These are phyloP conservation scores for Pitta sordida DNA, from an alignment of 2,113 vertebrate species.

Conservation along the genomic window DNA sequence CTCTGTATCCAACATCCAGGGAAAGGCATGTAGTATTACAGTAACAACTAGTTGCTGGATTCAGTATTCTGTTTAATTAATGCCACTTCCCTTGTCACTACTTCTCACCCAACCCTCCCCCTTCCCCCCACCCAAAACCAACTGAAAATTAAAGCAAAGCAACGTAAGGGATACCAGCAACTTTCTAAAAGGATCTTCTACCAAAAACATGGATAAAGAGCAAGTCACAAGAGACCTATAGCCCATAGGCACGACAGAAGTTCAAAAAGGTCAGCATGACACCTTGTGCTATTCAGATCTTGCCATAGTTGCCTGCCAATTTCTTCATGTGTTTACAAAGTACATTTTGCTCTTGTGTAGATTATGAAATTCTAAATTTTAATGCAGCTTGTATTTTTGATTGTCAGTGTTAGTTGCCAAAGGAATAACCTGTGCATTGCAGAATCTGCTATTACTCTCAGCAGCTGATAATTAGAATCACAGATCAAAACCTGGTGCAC, in stretches of 20 bases:
- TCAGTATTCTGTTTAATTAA: not conserved
- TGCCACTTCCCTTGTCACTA: not conserved
- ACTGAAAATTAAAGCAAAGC: not conserved
- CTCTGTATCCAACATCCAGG: not conserved
- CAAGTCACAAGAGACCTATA: not conserved
- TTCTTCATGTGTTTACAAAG: not conserved
- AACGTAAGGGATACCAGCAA: not conserved
- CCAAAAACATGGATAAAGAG: not conserved
- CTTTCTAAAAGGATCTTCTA: not conserved
- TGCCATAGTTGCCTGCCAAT: not conserved
- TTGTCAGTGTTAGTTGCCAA: not conserved
- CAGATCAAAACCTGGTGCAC: not conserved
- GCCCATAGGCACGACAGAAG: not conserved
- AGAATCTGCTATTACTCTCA: not conserved
- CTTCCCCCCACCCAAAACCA: no score
- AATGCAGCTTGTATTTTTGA: not conserved
- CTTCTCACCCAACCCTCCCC: not conserved
- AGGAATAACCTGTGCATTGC: not conserved
- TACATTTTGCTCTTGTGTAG: not conserved
- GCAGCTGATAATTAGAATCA: not conserved
- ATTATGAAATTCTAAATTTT: not conserved
- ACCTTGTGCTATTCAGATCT: not conserved
- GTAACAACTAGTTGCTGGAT: not conserved
- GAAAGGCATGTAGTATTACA: not conserved
- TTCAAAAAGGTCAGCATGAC: not conserved